Conservation (phyloP, 2,888 invertebrate species). For the Diadromus collaris region DNA sequence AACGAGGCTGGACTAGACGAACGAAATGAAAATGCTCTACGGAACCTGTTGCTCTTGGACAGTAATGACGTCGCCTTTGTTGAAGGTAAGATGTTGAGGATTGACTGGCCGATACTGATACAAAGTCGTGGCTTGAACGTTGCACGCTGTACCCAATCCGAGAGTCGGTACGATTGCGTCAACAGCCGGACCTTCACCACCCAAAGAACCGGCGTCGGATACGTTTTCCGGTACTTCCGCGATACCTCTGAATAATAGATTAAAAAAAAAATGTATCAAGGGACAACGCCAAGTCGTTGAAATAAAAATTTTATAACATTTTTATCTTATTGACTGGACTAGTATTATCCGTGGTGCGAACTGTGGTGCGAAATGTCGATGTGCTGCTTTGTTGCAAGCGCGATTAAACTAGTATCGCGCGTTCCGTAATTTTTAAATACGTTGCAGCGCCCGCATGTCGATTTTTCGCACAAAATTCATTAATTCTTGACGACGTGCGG, state of each 20-base stretch:
- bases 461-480: no score
- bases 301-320: no score
- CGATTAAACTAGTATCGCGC: no score
- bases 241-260: slow-evolving; percentile 83
- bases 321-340: no score
- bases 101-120: slow-evolving; percentile 84
- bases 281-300: no score
- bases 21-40: background rate
- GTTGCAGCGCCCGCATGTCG: no score
- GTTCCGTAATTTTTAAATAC: no score
- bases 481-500: no score
- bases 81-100: slow-evolving; percentile 83
- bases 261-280: no score
- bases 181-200: slow-evolving; percentile 74
- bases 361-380: no score
- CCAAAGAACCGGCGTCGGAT: slow-evolving; percentile 80
- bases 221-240: slow-evolving; percentile 87
- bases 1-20: background rate
- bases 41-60: slow-evolving; percentile 82
- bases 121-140: slow-evolving; percentile 81
- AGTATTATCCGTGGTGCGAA: no score
- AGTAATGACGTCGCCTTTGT: slow-evolving; percentile 83
- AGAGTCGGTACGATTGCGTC: slow-evolving; percentile 76
- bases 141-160: slow-evolving; percentile 78
- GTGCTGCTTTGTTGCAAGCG: no score